Evolutionary conservation across 2,113 vertebrate genomes (phyloP).

Genomic region (Motacilla tschutschensis): DNA sequence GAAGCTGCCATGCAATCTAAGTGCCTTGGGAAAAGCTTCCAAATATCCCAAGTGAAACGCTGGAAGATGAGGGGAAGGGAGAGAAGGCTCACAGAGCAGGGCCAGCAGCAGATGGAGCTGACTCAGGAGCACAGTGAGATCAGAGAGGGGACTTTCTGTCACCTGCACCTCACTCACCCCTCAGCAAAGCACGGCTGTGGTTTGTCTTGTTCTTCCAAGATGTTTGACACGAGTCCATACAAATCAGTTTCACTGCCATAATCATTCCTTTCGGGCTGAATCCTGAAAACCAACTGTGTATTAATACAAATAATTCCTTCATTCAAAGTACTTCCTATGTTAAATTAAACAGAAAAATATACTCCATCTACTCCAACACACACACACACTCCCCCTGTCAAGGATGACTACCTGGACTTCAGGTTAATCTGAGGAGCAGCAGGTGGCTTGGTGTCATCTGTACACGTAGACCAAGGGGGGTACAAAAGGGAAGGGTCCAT

Average conservation of each 20-base stretch:
- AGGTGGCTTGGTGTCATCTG: constrained; percentile 72
- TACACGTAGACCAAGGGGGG: constrained; percentile 66
- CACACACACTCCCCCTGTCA: background rate
- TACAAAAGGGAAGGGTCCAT: constrained; percentile 72
- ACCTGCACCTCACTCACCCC: constrained; percentile 76
- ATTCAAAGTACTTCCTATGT: background rate
- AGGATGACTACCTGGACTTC: constrained; percentile 69
- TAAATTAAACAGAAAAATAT: background rate
- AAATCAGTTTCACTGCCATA: constrained; percentile 88
- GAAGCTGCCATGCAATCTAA: background rate
- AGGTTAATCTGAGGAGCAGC: constrained; percentile 63
- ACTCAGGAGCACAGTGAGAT: background rate
- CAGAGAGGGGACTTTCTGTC: background rate
- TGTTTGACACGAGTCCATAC: constrained; percentile 89
- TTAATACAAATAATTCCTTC: background rate
- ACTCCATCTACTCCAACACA: background rate
- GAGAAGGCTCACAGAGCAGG: background rate
- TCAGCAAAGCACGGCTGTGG: constrained; percentile 76
- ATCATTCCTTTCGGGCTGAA: constrained; percentile 75
- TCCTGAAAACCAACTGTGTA: constrained; percentile 64
- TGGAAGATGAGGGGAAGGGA: background rate
- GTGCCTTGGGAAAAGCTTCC: background rate
- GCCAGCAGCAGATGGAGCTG: constrained; percentile 1
- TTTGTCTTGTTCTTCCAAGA: constrained; percentile 88
- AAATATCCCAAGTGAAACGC: accelerated